phyloP scores from a whole-genome alignment of 1,140 invertebrate species.

The Lordiphosa stackelbergi region DNA sequence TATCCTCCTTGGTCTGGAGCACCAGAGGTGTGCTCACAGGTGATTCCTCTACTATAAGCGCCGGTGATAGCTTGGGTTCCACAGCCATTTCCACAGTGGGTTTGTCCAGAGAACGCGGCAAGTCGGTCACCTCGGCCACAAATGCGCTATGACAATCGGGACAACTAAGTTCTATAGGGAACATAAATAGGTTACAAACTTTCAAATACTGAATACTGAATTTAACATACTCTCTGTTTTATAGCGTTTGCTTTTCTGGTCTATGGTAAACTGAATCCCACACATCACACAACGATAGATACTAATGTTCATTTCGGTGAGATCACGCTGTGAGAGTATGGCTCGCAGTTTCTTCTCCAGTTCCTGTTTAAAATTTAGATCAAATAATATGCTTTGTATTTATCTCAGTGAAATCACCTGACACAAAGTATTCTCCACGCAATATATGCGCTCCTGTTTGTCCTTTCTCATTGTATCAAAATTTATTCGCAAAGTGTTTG shows the following conservation, averaged over 20 bases:
- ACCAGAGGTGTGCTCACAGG: conserved; percentile 11
- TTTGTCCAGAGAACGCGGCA: conserved; percentile 49
- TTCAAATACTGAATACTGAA: not conserved
- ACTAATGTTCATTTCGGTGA: conserved; percentile 79
- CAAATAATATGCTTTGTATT: not conserved
- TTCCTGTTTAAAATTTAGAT: conserved; percentile 71
- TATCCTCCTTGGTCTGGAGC: conserved; percentile 44
- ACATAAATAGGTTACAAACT: not conserved
- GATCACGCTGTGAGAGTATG: conserved; percentile 78
- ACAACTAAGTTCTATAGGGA: conserved; percentile 77
- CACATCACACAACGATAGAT: conserved; percentile 83
- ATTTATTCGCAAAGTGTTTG: conserved; percentile 80
- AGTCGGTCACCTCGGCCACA: conserved; percentile 78
- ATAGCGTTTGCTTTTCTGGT: conserved; percentile 63
- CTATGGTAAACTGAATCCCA: conserved; percentile 80
- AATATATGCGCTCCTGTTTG: conserved; percentile 80
- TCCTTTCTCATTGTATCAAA: conserved; percentile 81
- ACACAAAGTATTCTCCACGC: conserved; percentile 79
- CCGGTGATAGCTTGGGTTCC: conserved; percentile 52
- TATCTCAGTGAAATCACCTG: conserved; percentile 69
- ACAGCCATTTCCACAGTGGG: conserved; percentile 11
- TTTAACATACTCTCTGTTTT: conserved; percentile 18
- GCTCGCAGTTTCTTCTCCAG: conserved; percentile 78
- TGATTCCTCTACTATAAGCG: conserved; percentile 57
- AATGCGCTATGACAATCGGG: conserved; percentile 80